Base-by-base conservation (phyloP, 2,113 vertebrate genomes). In the Bos javanicus region DNA sequence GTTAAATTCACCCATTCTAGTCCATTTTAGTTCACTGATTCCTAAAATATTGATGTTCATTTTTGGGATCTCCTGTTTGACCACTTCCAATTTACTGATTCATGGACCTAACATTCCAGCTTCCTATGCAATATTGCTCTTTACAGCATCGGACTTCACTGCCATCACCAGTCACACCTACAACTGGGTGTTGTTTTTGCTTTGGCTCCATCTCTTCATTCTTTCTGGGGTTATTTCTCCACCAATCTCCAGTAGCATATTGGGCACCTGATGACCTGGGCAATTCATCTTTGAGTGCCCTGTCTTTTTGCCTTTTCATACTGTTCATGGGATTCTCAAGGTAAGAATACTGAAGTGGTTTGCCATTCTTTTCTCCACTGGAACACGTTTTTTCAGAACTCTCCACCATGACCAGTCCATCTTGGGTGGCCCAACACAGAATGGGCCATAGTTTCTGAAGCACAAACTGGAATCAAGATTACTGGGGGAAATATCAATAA, bases 351-450 rank as follows among this genome's bases (percentile, higher is more conserved):
- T 23, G 5, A 71, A 71, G n/a, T 71, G 67, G 19, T 39, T 39
- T 39, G 19, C n/a, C 67, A 39, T 71, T 39, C 19, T 1, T 5
- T 39, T 71, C n/a, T 21, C 4, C 64, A 71, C 1, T 71, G 67
- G 67, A 23, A 1, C 67, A 71, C 1, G 11, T 39, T 71, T 71
- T 23, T 39, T 39, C n/a, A 39, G 19, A 71, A 23, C 67, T 23
- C 10, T 71, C 19, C 67, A 71, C n/a, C 19, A 71, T 12, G n/a
- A 39, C 67, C 67, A 11, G 2, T 39, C 10, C 19, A 71, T 71
- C n/a, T 71, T 71, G 67, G n/a, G n/a, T 39, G n/a, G 19, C 19
- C n/a, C 19, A 71, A 71, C n/a, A 71, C 0, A 1, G 1, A 19
- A 39, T 39, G 67, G n/a, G 2, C 19, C n/a, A 71, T 39, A 71